phyloP scores from a whole-genome alignment of 2,888 invertebrate genomes.

The Caenorhabditis becei region DNA sequence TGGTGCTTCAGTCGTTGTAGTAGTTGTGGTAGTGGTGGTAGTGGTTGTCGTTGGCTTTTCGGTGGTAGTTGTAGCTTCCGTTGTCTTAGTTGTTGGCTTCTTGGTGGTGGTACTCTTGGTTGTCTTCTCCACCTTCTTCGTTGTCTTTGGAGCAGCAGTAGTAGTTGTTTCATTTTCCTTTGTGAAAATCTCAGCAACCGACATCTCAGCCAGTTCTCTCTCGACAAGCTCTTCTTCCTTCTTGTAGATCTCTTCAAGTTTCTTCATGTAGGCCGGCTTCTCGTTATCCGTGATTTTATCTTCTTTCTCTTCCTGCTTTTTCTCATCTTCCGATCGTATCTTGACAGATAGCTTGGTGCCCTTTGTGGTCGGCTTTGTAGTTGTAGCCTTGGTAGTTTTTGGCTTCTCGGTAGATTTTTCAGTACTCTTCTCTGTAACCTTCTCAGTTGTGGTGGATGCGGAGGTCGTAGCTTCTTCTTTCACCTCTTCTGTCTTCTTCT shows the following conservation, averaged over 20 bases:
- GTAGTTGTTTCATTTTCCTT: constrained; percentile 10
- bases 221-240: constrained; percentile 63
- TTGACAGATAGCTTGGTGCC: constrained; percentile 54
- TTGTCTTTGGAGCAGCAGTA: constrained; percentile 10
- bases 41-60: constrained; percentile 15
- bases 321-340: constrained; percentile 55
- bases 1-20: constrained; percentile 18
- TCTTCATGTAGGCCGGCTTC: constrained; percentile 62
- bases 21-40: constrained; percentile 47
- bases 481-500: constrained; percentile 4
- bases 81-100: constrained; percentile 11
- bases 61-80: constrained; percentile 8
- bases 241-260: constrained; percentile 62
- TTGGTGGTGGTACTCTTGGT: constrained; percentile 13
- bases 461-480: constrained; percentile 8
- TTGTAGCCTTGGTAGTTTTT: constrained; percentile 14
- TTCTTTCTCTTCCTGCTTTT: constrained; percentile 22
- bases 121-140: constrained; percentile 11
- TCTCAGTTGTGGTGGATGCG: neutral
- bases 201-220: constrained; percentile 50
- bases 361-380: constrained; percentile 20
- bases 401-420: constrained; percentile 3
- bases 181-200: constrained; percentile 58
- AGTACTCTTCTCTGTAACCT: constrained; percentile 18
- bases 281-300: constrained; percentile 47